Percentiles rank a stretch among this genome's conserved stretches.
phyloP scores from a whole-genome alignment of 2,113 vertebrate genomes.

The Vicugna pacos region DNA sequence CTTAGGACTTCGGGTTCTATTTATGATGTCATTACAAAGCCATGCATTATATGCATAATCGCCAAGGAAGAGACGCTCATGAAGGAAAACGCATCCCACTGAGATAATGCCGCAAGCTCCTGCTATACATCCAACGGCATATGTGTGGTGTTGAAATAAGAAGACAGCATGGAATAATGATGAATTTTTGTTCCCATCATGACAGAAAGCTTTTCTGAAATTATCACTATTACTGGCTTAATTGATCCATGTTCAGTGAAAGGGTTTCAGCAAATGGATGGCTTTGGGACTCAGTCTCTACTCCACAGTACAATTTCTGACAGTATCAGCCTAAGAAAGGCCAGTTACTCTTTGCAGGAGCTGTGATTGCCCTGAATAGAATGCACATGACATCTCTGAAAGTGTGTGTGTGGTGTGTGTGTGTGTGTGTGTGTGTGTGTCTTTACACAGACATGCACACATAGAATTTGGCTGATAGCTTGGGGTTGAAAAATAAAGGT shows the following conservation, averaged over 20 bases:
- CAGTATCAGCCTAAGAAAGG: constrained; percentile 38
- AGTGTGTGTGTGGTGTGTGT: neutral
- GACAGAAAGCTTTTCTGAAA: constrained; percentile 72
- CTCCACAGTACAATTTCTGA: constrained; percentile 49
- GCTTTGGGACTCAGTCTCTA: constrained; percentile 60
- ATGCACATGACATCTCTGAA: neutral
- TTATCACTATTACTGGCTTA: constrained; percentile 67
- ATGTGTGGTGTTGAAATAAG: constrained; percentile 60
- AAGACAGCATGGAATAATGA: constrained; percentile 65
- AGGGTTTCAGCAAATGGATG: constrained; percentile 71
- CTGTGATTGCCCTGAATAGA: neutral
- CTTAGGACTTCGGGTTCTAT: constrained; percentile 69
- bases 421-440: neutral
- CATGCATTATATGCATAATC: constrained; percentile 62
- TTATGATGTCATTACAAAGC: constrained; percentile 73
- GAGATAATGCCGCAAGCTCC: constrained; percentile 32
- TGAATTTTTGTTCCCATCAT: constrained; percentile 54
- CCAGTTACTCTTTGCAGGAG: constrained; percentile 11
- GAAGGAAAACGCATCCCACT: constrained; percentile 53
- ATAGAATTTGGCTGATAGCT: neutral
- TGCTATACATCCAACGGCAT: constrained; percentile 11
- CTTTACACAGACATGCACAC: neutral
- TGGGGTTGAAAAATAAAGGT: constrained; percentile 58
- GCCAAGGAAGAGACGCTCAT: constrained; percentile 47
- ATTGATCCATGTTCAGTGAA: constrained; percentile 78